Conservation (phyloP, 2,113 vertebrate genomes). For the Heterochromis multidens region DNA sequence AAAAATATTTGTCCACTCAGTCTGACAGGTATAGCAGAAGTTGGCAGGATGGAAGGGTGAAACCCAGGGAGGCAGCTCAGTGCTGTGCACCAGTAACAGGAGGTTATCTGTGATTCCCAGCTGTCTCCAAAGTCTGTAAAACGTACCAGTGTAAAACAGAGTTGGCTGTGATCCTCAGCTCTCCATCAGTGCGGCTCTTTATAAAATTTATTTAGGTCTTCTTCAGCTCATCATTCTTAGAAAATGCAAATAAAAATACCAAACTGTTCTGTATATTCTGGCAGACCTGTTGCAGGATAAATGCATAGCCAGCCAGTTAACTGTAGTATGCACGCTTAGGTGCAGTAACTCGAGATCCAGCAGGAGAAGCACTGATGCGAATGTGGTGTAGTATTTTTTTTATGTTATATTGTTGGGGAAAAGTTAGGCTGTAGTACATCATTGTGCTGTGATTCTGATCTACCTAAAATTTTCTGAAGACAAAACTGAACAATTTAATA, state of each 20-base stretch:
- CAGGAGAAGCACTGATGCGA: fast-evolving
- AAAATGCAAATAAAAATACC: neutral
- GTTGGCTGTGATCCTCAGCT: no score
- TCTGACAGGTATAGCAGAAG: no score
- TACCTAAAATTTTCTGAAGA: no score
- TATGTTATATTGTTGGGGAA: neutral
- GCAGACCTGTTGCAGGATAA: neutral
- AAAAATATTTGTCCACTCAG: no score
- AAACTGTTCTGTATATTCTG: neutral
- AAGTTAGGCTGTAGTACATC: neutral
- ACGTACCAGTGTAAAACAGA: no score
- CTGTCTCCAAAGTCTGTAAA: neutral
- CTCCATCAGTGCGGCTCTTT: neutral
- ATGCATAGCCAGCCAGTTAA: neutral
- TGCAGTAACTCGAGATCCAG: neutral
- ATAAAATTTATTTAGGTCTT: neutral
- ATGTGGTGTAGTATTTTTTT: neutral
- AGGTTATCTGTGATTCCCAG: neutral
- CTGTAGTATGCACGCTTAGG: neutral
- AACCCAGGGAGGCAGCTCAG: no score
- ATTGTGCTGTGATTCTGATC: neutral
- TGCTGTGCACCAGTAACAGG: neutral
- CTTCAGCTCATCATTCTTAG: neutral
- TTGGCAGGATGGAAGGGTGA: no score
- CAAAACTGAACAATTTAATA: no score